Conservation (phyloP, 2,797 vertebrate genomes). For the Rhinophrynus dorsalis region DNA sequence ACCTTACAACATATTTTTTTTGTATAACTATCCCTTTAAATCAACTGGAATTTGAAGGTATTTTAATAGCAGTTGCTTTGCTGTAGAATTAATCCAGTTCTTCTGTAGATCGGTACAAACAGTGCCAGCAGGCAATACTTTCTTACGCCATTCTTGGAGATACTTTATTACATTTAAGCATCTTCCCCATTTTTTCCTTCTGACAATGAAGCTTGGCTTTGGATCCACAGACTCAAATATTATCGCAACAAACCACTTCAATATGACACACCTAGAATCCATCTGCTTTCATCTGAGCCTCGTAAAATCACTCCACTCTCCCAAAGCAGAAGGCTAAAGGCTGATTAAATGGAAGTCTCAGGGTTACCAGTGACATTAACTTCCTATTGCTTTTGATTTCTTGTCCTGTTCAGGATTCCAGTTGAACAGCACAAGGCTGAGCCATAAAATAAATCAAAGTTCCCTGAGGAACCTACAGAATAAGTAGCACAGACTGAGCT, state of each 20-base stretch:
- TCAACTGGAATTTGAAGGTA: too few relatives aligned
- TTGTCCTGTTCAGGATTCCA: conserved; percentile 53
- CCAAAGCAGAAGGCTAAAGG: conserved; percentile 35
- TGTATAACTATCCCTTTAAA: too few relatives aligned
- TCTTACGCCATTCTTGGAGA: neutral
- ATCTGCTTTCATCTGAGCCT: conserved; percentile 55
- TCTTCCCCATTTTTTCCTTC: neutral
- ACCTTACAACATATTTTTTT: too few relatives aligned
- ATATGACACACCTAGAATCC: conserved; percentile 34
- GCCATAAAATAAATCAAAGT: conserved; percentile 55
- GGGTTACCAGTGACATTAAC: conserved; percentile 48
- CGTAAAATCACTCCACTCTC: conserved; percentile 43
- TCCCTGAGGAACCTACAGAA: conserved; percentile 37
- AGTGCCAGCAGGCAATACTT: neutral
- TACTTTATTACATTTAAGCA: neutral
- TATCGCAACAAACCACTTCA: conserved; percentile 55
- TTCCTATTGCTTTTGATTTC: conserved; percentile 41
- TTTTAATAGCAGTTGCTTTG: too few relatives aligned
- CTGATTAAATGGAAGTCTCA: conserved; percentile 50
- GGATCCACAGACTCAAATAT: conserved; percentile 49
- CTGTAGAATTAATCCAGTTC: too few relatives aligned
- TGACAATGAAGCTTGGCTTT: conserved; percentile 49
- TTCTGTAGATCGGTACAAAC: too few relatives aligned
- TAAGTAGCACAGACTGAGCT: too few relatives aligned
- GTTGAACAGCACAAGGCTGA: conserved; percentile 44